Conservation (phyloP, 2,797 vertebrate genomes). For the Coregonus ussuriensis region DNA sequence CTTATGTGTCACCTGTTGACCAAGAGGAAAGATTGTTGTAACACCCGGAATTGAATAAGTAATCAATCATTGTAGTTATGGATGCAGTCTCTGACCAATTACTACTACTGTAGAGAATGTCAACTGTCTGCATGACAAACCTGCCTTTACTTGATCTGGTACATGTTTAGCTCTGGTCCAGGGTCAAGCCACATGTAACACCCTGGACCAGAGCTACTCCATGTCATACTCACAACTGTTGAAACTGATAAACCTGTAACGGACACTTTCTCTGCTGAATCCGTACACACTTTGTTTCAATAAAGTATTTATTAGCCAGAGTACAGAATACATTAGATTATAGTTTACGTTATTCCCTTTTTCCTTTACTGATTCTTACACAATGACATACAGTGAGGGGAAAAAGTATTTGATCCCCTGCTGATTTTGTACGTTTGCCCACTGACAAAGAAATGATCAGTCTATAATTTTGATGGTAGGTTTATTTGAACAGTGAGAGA, state of each 20-base stretch:
- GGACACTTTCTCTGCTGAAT: constrained; percentile 6
- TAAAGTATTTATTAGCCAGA: too few relatives aligned
- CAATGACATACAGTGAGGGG: too few relatives aligned
- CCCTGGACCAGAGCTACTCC: not conserved
- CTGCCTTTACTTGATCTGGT: not conserved
- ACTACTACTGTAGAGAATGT: not conserved
- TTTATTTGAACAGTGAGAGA: too few relatives aligned
- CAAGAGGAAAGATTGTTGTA: not conserved
- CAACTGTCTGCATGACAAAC: not conserved
- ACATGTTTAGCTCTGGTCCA: not conserved
- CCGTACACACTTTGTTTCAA: too few relatives aligned
- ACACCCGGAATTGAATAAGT: not conserved
- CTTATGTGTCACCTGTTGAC: not conserved
- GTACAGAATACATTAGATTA: too few relatives aligned
- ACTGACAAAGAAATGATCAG: too few relatives aligned
- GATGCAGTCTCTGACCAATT: not conserved
- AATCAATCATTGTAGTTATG: too few relatives aligned
- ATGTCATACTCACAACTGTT: not conserved
- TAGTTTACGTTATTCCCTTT: too few relatives aligned
- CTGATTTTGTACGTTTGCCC: too few relatives aligned
- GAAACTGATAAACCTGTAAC: not conserved
- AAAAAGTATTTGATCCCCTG: too few relatives aligned
- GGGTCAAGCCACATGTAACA: not conserved
- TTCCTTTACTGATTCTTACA: too few relatives aligned
- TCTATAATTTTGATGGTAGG: too few relatives aligned